Evolutionary conservation across 2,797 vertebrate species (phyloP), one percentile per base, ranked within the genome.

Genomic region (Gobio occitaniae): DNA sequence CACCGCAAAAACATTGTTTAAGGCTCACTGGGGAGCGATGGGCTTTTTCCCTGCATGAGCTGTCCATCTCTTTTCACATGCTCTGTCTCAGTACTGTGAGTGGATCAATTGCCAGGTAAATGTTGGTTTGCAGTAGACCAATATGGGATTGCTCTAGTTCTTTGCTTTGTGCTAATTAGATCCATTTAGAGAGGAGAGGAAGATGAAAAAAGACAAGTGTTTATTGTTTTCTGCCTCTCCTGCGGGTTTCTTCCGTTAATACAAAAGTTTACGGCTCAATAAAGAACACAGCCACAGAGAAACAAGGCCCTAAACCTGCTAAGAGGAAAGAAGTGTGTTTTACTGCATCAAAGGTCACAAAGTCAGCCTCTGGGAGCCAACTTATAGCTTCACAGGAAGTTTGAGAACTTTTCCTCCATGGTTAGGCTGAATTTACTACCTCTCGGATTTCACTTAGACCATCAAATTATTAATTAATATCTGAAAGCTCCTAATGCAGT

Each of bases 1-100:
- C 80, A 71, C 56, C 16, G 82, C 80, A 80, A 69, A 82, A 86
- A 81, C 89, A 82, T 68, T 65, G 54, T 70, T 52, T 86, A 78
- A 79, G 38, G 74, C 77, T 80, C 80, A 63, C 48, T 9, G 11
- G 69, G 71, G 68, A 44, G 17, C 21, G 41, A 17, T 61, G 50
- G 82, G 83, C 38, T 54, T 83, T 71, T 68, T 59, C 25, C 13
- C 50, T 19, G 32, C 25, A 50, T 32, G 50, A 78, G 66, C 54
- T 70, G 78, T 76, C 84, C 48, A 44, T 77, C 71, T 74, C 59
- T 71, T 69, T 56, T 80, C 78, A 69, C 59, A 66, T 47, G 52
- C 59, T 74, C 80, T 56, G 70, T 84, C 66, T 82, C 68, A 78
- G 61, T 76, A 12, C 29, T 48, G 32, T 69, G 63, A 80, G 66